Percentiles rank a stretch among this genome's conserved stretches.
Evolutionary conservation across 1,140 invertebrate species (phyloP).

Genomic region (Drosophila paulistorum): DNA sequence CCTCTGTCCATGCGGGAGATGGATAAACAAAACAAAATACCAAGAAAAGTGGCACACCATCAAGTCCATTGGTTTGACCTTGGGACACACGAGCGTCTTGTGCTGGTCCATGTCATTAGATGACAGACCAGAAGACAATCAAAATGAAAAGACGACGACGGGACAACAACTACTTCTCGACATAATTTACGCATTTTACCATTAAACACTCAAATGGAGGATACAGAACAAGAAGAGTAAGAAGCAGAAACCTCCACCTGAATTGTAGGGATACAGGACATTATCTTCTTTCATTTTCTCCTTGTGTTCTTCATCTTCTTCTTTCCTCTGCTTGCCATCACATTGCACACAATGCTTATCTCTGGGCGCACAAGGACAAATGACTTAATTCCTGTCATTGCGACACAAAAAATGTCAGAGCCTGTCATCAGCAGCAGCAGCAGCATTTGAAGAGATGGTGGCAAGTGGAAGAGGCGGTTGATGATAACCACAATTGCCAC

Average conservation of each 20-base stretch:
- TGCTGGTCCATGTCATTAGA: slow-evolving; percentile 54
- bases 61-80: slow-evolving; percentile 54
- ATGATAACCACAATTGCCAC: slow-evolving; percentile 1
- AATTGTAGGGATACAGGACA: slow-evolving; percentile 28
- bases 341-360: slow-evolving; percentile 56
- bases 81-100: slow-evolving; percentile 46
- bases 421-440: slow-evolving; percentile 36
- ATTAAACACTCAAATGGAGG: slow-evolving; percentile 70
- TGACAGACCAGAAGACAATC: slow-evolving; percentile 21
- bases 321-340: no score
- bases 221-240: slow-evolving; percentile 23
- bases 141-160: slow-evolving; percentile 6
- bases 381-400: slow-evolving; percentile 75
- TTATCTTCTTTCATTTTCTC: slow-evolving; percentile 17
- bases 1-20: slow-evolving; percentile 38
- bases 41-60: slow-evolving; percentile 51
- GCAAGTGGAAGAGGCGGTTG: not conserved
- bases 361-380: slow-evolving; percentile 75
- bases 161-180: slow-evolving; percentile 57
- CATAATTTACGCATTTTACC: slow-evolving; percentile 81
- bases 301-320: no score
- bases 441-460: not conserved
- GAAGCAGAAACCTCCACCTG: slow-evolving; percentile 17
- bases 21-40: slow-evolving; percentile 39
- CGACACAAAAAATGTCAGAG: slow-evolving; percentile 49